Evolutionary conservation across 1,140 invertebrate genomes (phyloP), one percentile per base, ranked within the genome.

Genomic region (Oreohelix idahoensis): DNA sequence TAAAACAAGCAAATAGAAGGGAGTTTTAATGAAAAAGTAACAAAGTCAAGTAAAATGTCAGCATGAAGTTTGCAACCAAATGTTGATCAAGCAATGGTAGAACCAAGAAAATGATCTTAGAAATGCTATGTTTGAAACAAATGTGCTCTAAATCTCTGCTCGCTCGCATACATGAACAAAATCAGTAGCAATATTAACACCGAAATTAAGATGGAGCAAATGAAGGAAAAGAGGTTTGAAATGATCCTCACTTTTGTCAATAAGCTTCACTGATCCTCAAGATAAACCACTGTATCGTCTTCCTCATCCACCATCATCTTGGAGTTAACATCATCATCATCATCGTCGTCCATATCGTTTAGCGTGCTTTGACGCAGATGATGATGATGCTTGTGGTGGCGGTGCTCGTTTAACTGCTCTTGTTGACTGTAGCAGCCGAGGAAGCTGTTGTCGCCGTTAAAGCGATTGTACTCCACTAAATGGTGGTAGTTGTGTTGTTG

Each of bases 251-350:
- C 79, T 53, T 81, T 71, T 49, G 53, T 13, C 5, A 36, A 70
- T 13, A 36, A 63, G 51, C 75, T 77, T 78, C 74, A 77, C 69
- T 86, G 86, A 42, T 88, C 84, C 80, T 88, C 84, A 39, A 88
- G 80, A 84, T 88, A 88, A 17, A 85, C 84, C 63, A 88, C 87
- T 53, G 85, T 83, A 79, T 86, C 87, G 71, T 86, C 84, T 51
- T 87, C 86, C 20, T 87, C 86, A 13, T 84, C 77, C 5, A 79
- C 80, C 71, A 78, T 73, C 86, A 85, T 81, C 39, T 82, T 85
- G 39, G 20, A 13, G 29, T 2, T 35, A 66, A 4, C 38, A 35
- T 39, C 49, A 75, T 81, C 79, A 45, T 82, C 80, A 58, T 74
- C 80, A 42, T 81, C 79, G 49, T 66, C 79, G 45, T 81, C 69